Base-by-base conservation (phyloP, 1,140 invertebrate genomes). In the Microplitis mediator region DNA sequence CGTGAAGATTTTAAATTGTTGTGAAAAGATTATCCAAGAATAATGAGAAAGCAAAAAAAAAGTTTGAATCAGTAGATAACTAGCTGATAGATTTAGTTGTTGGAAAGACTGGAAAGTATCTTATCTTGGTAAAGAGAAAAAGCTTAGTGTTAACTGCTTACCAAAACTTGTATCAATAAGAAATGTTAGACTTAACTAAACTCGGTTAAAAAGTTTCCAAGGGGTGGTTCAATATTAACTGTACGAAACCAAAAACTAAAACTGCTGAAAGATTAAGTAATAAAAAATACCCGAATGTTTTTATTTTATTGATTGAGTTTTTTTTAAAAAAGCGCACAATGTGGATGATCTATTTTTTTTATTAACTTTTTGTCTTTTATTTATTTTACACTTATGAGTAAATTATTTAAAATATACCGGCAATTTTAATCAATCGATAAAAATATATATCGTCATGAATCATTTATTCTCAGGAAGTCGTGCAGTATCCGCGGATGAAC, bases 171-270 rank as follows among this genome's bases (percentile, higher is more conserved):
- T n/a, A 64, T 64, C 62, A 35, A 62, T 34, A 62, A 50, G 34
- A 39, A 45, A 14, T 8, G 34, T n/a, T 45, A 65, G 23, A 65
- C 39, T 13, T 50, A 39, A 23, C 63, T 65, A 14, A 65, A 65
- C 63, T 65, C 45, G 8, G 63, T 65, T 65, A 65, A 65, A 65
- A 65, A 65, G 36, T 65, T 65, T 65, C 36, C 63, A 8, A 36
- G 4, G 39, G 39, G 63, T 62, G 60, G 35, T 32, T 62, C 35
- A 14, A 39, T 62, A 62, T 62, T 5, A 62, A 65, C 36, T 65
- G 14, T 31, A 45, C 32, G 1, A 3, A 45, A 6, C 39, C 16
- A 50, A 35, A 63, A 39, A 65, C 23, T 23, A 50, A 65, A 31
- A 45, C 23, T 50, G 9, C 45, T 51, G 11, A 65, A 16, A 39